Percentiles rank a stretch among this genome's conserved stretches.
Evolutionary conservation across 2,113 vertebrate species (phyloP).

Genomic region (Trogon melanurus): DNA sequence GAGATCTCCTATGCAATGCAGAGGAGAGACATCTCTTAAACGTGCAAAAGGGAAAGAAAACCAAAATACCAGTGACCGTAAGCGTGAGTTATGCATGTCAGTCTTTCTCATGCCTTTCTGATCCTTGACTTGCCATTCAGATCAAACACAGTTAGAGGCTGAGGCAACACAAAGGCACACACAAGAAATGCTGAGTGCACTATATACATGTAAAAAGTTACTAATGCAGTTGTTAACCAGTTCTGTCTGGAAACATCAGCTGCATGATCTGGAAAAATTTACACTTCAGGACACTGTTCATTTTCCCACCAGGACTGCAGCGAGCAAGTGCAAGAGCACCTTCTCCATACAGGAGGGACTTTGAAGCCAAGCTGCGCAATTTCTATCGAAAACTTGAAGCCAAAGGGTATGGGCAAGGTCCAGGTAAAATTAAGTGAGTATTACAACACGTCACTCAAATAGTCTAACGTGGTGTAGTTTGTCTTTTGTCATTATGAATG

Average conservation of each 20-base stretch:
- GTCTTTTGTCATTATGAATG: neutral
- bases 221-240: neutral
- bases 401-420: conserved; percentile 97
- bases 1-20: neutral
- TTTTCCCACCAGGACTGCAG: conserved; percentile 83
- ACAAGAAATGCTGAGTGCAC: neutral
- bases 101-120: neutral
- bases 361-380: conserved; percentile 97
- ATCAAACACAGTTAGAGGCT: neutral
- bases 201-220: neutral
- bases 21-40: neutral
- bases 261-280: neutral
- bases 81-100: neutral
- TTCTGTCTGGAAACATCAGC: neutral
- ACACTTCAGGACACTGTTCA: neutral
- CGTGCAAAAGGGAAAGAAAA: neutral
- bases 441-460: neutral
- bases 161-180: neutral
- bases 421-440: conserved; percentile 98
- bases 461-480: neutral
- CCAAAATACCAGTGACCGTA: neutral
- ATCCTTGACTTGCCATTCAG: neutral
- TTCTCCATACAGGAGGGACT: conserved; percentile 97
- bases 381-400: conserved; percentile 98
- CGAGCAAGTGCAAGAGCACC: conserved; percentile 91